Conservation (phyloP, 1,140 invertebrate genomes). For the Matsumurasca onukii region DNA sequence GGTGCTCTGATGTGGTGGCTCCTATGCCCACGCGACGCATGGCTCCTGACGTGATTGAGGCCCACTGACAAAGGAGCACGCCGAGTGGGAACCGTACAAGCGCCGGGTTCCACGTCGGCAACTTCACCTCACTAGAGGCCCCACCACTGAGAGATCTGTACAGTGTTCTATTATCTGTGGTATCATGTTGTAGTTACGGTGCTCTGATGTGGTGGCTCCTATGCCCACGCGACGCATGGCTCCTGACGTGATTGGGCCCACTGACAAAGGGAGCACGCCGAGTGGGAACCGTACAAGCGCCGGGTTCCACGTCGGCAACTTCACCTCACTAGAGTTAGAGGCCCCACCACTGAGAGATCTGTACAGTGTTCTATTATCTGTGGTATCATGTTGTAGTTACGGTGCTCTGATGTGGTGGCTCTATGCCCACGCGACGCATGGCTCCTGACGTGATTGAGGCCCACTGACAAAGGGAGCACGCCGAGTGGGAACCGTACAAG, state of each 20-base stretch:
- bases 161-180: slow-evolving; percentile 7
- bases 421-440: too few species aligned
- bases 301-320: slow-evolving; percentile 21
- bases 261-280: slow-evolving; percentile 27
- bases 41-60: slow-evolving; percentile 81
- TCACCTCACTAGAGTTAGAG: neutral
- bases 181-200: too few species aligned
- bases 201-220: too few species aligned
- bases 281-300: slow-evolving; percentile 29
- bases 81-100: slow-evolving; percentile 30
- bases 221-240: slow-evolving; percentile 79
- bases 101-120: slow-evolving; percentile 19
- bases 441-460: too few species aligned
- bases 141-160: neutral
- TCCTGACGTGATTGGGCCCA: slow-evolving; percentile 72
- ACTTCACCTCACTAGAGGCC: neutral
- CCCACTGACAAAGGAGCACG: slow-evolving; percentile 28
- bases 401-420: too few species aligned
- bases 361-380: neutral
- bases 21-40: slow-evolving; percentile 78
- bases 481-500: too few species aligned
- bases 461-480: too few species aligned
- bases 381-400: too few species aligned
- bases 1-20: too few species aligned
- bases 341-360: neutral